A percentile compares a stretch with the other conserved stretches of the same genome.
Conservation (phyloP, 1,140 invertebrate genomes). For the Colletes gigas region DNA sequence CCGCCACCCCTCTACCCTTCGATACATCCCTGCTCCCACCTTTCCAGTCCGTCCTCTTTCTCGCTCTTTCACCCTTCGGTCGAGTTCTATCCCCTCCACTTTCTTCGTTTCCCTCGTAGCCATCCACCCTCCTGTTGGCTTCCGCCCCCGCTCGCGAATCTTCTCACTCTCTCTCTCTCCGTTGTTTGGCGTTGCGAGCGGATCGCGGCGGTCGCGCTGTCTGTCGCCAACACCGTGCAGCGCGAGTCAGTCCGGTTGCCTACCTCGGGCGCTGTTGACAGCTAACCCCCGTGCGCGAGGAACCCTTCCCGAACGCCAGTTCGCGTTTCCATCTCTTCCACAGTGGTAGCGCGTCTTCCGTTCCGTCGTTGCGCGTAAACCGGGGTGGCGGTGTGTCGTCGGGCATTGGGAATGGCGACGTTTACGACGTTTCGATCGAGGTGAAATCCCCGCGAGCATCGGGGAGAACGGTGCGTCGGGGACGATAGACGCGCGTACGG, state of each 20-base stretch:
- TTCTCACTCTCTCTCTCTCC: conserved; percentile 8
- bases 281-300: conserved; percentile 39
- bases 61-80: neutral
- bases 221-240: conserved; percentile 48
- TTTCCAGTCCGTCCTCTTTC: neutral
- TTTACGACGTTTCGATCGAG: neutral
- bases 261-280: conserved; percentile 66
- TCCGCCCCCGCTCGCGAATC: neutral
- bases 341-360: conserved; percentile 21
- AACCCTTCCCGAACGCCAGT: conserved; percentile 22
- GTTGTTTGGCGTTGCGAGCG: neutral
- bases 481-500: too few relatives aligned
- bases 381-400: neutral
- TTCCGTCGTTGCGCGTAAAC: conserved; percentile 9
- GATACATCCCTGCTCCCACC: neutral
- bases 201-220: conserved; percentile 39
- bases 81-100: neutral
- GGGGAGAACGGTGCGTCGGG: too few relatives aligned
- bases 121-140: neutral
- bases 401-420: too few relatives aligned
- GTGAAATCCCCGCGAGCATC: neutral
- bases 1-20: neutral
- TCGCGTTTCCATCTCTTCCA: neutral
- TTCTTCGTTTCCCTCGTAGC: neutral
- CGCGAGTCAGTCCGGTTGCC: conserved; percentile 69